Evolutionary conservation across 2,888 invertebrate genomes (phyloP).

Genomic region (Folsomia candida): DNA sequence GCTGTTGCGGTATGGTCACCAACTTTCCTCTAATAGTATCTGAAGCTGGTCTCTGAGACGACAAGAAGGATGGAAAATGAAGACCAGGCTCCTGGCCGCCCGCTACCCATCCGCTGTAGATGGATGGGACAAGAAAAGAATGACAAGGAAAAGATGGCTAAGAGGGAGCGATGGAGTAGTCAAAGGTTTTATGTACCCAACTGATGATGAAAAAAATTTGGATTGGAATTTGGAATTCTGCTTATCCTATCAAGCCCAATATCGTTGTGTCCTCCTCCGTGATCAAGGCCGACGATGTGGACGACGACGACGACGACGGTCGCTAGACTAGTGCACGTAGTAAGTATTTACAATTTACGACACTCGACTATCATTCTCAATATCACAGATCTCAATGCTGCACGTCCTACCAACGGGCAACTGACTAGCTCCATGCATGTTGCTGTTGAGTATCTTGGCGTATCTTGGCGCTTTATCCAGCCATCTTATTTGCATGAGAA

Average conservation of each 20-base stretch:
- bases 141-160: neutral
- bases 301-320: too few species aligned
- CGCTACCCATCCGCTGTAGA: too few species aligned
- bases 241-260: too few species aligned
- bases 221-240: neutral
- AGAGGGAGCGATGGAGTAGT: neutral
- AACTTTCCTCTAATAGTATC: too few species aligned
- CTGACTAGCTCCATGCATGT: neutral
- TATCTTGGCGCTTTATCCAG: neutral
- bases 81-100: neutral
- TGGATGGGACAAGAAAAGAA: neutral
- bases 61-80: neutral
- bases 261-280: neutral
- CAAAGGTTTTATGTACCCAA: constrained; percentile 14
- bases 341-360: constrained; percentile 5
- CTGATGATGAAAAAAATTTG: constrained; percentile 9
- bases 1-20: too few species aligned
- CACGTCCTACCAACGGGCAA: too few species aligned
- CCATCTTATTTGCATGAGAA: neutral
- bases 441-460: too few species aligned
- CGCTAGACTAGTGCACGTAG: too few species aligned
- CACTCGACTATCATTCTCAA: neutral
- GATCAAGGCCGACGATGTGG: too few species aligned
- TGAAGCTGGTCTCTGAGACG: too few species aligned
- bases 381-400: neutral